Evolutionary conservation across 1,140 invertebrate genomes (phyloP).

Genomic region (Pentalonia nigronervosa): DNA sequence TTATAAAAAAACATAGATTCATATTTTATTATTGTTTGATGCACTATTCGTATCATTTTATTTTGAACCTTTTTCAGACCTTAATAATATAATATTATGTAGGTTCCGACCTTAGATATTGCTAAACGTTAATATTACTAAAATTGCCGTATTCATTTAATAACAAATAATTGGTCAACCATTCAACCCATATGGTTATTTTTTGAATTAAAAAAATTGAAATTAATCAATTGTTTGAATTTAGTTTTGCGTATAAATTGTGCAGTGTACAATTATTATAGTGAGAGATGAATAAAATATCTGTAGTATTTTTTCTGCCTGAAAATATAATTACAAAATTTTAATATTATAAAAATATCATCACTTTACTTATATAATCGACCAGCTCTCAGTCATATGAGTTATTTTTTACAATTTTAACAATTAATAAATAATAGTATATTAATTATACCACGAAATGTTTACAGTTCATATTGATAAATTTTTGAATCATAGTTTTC

Average conservation of each 20-base stretch:
- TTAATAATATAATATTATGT: background rate
- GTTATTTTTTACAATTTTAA: background rate
- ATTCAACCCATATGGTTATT: background rate
- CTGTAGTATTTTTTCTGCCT: background rate
- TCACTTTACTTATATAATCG: background rate
- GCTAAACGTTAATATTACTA: background rate
- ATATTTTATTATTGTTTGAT: background rate
- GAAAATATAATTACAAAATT: background rate
- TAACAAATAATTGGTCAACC: background rate
- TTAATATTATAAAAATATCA: background rate
- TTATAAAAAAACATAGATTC: background rate
- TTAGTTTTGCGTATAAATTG: background rate
- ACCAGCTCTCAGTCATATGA: background rate
- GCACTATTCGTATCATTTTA: background rate
- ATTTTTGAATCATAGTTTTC: background rate
- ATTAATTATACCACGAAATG: background rate
- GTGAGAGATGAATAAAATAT: no score
- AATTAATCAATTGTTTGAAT: background rate
- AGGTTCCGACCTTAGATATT: background rate
- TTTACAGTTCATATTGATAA: background rate
- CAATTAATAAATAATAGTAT: background rate
- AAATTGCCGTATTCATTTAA: background rate
- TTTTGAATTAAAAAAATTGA: background rate
- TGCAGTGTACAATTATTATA: no score
- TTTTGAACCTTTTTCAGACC: background rate